Evolutionary conservation across 2,888 invertebrate species (phyloP), one percentile per base, ranked within the genome.

Genomic region (Drosophila planitibia): DNA sequence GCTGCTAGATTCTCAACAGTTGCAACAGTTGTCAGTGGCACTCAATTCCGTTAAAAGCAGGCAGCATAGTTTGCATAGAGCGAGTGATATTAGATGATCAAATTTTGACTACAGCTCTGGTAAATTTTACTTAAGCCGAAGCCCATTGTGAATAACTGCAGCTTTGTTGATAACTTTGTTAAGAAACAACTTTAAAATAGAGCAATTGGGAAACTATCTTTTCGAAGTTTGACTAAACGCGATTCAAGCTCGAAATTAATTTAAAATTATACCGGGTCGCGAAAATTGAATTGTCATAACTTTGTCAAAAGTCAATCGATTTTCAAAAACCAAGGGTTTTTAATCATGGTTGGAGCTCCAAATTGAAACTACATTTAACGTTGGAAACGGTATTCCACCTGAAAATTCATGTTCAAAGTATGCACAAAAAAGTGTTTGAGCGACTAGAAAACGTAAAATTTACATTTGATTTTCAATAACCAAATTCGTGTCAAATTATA

Each of bases 111-210:
- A 5, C 12, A 6, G 2, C 41, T 5, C 5, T 44, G 44, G 22
- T 22, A 22, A 44, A 1, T 3, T 44, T 44, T 14, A 22, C 7
- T 0, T 14, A 22, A 22, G 7, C 1, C 6, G 14, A 44, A 47
- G 22, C 44, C 0, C n/a, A 44, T n/a, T 44, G n/a, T 14, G 6
- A 44, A 44, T 44, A 44, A 12, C 6, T 22, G 22, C 22, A 47
- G 12, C 14, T 47, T 22, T 7, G 7, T 7, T 14, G 22, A 4
- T 7, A 47, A 22, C 47, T 16, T 47, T 22, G 22, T 14, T 22
- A 7, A 1, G 47, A 0, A 1, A 14, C 22, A 14, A 22, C 7
- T 22, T 47, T 2, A 14, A 7, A 0, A 22, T 4, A 0, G n/a
- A 10, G 7, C 22, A 47, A 22, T 47, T 4, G 0, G 7, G 4